Percentiles rank a stretch among this genome's conserved stretches.
Conservation (phyloP, 2,113 vertebrate genomes). For the Gnathonemus longibarbis region DNA sequence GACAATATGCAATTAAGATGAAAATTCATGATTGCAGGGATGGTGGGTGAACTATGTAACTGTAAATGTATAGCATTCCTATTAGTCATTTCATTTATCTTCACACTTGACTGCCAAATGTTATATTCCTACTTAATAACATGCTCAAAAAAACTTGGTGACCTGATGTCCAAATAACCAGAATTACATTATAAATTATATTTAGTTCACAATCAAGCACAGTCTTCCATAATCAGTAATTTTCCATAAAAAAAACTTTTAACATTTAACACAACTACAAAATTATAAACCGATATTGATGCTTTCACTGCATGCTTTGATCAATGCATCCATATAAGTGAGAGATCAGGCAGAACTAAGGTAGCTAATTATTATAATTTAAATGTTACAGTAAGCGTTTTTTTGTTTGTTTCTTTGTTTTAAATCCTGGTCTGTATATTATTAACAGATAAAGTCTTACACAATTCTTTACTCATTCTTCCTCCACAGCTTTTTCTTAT, state of each 20-base stretch:
- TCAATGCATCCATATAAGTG: background rate
- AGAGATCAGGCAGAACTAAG: background rate
- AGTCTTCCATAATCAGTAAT: background rate
- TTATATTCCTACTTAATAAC: background rate
- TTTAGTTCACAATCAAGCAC: background rate
- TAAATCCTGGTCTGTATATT: background rate
- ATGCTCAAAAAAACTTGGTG: background rate
- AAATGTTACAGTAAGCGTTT: background rate
- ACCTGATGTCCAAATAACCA: background rate
- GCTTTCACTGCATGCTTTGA: background rate
- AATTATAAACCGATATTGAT: background rate
- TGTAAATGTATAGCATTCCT: constrained; percentile 1
- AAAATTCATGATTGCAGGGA: background rate
- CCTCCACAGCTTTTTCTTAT: background rate
- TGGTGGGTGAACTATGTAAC: background rate
- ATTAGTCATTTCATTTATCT: background rate
- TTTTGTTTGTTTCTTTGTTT: background rate
- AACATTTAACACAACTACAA: background rate
- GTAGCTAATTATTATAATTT: background rate
- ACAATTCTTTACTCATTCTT: background rate
- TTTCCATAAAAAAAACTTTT: background rate
- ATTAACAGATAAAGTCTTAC: background rate
- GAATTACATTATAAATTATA: constrained; percentile 2
- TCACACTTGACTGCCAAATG: background rate
- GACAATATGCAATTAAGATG: constrained; percentile 8